Evolutionary conservation across 2,888 invertebrate genomes (phyloP).

Genomic region (Pristionchus arcanus): DNA sequence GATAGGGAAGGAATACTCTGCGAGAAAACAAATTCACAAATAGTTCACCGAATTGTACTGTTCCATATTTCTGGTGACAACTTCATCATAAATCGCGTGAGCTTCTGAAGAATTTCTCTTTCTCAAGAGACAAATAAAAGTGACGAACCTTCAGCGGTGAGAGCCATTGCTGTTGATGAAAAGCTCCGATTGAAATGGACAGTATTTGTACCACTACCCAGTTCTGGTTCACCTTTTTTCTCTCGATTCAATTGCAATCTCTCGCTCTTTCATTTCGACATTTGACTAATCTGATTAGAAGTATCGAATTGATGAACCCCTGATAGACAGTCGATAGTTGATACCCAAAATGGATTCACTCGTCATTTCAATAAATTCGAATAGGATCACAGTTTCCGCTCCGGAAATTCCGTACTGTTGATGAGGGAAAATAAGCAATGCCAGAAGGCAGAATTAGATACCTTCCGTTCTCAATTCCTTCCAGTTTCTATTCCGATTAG

Average conservation of each 20-base stretch:
- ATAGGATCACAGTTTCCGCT: neutral
- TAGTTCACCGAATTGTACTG: slow-evolving; percentile 5
- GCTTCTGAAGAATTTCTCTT: neutral
- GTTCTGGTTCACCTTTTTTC: neutral
- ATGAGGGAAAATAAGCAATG: neutral
- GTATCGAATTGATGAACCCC: neutral
- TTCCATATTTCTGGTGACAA: neutral
- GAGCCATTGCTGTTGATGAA: neutral
- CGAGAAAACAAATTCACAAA: too few relatives aligned
- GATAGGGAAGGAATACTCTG: too few relatives aligned
- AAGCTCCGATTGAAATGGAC: neutral
- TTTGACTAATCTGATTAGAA: slow-evolving; percentile 28
- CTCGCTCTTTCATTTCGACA: slow-evolving; percentile 24
- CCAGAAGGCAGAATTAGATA: neutral
- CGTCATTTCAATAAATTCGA: neutral
- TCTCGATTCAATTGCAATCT: neutral
- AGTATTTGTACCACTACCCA: neutral
- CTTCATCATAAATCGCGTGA: slow-evolving; percentile 10
- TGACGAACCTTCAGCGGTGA: neutral
- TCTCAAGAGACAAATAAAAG: neutral
- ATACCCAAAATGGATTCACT: neutral
- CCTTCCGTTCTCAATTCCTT: neutral
- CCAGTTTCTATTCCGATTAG: neutral
- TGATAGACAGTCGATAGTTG: neutral
- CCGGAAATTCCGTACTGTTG: neutral